Evolutionary conservation across 2,113 vertebrate genomes (phyloP), one percentile per base, ranked within the genome.

Genomic region (Heloderma charlesbogerti): DNA sequence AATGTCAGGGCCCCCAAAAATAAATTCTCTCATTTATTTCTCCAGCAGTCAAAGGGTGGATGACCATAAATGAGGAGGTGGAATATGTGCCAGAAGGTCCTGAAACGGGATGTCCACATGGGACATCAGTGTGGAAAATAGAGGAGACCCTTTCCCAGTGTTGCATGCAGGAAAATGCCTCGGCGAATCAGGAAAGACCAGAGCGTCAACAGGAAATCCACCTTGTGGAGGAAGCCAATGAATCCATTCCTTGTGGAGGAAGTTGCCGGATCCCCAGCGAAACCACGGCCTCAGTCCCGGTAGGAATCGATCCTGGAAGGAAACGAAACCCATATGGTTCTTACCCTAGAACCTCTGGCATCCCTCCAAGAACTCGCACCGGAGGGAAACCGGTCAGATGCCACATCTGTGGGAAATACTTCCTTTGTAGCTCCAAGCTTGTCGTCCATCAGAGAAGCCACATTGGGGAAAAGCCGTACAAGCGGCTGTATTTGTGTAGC

Each of bases 321-420:
- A 86, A 72, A 51, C 69, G 18, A 4, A 34, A 51, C 9, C 18
- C 69, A 34, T 74, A 3, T 0, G 8, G 66, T 9, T 29, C 27
- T 2, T 85, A 69, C 12, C 2, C 63, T 4, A n/a, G 34, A 51
- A 54, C 10, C 20, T 34, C 48, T 18, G 9, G 37, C 34, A 20
- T 86, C 31, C 84, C 84, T n/a, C 6, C 22, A 48, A 74, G 69
- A 51, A 74, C 84, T n/a, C 34, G 34, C 7, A 20, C 69, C 8
- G 45, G 67, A 48, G 69, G 31, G 0, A 86, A 86, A 51, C 67
- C 31, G 2, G 29, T 74, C 45, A 48, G 69, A 37, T 86, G 84
- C 67, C 84, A 54, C 20, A 31, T 86, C 69, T 74, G 84, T 8
- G 84, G 84, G 69, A 86, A 86, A 37, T 86, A 45, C 20, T 86